phyloP scores from a whole-genome alignment of 1,140 invertebrate species.

The Monochamus saltuarius region DNA sequence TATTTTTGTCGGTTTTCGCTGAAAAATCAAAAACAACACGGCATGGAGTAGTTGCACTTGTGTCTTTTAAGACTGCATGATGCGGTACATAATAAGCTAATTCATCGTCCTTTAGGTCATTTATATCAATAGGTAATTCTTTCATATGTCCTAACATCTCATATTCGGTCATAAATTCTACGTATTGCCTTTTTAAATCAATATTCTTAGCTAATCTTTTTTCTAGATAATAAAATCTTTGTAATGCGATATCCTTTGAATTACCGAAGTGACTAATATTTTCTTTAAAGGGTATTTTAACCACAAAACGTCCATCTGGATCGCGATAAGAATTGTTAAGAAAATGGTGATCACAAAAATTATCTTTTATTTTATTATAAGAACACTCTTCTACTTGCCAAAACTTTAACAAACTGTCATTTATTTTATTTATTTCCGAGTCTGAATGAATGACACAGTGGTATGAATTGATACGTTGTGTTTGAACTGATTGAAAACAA shows the following conservation, averaged over 20 bases:
- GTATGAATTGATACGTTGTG: no score
- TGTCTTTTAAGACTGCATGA: slow-evolving; percentile 43
- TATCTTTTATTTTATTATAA: no score
- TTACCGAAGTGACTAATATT: neutral
- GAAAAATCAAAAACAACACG: slow-evolving; percentile 43
- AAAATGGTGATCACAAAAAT: slow-evolving; percentile 13
- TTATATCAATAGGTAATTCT: neutral
- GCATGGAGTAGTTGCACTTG: slow-evolving; percentile 40
- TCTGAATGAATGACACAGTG: no score
- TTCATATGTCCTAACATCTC: slow-evolving; percentile 41
- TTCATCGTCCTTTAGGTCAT: no score
- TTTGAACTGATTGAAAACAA: neutral
- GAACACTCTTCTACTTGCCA: no score
- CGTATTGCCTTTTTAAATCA: slow-evolving; percentile 21
- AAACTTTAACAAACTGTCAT: no score
- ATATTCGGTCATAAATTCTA: slow-evolving; percentile 43
- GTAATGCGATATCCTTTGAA: slow-evolving; percentile 1
- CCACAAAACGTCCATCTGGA: slow-evolving; percentile 7
- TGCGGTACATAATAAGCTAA: slow-evolving; percentile 34
- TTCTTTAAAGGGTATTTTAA: slow-evolving; percentile 4
- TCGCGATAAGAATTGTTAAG: neutral
- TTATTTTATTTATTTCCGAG: no score
- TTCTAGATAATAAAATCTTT: slow-evolving; percentile 11
- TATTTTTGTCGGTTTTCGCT: slow-evolving; percentile 28
- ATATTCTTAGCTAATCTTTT: neutral